phyloP scores from a whole-genome alignment of 2,888 invertebrate species.

The Margaritifera margaritifera region DNA sequence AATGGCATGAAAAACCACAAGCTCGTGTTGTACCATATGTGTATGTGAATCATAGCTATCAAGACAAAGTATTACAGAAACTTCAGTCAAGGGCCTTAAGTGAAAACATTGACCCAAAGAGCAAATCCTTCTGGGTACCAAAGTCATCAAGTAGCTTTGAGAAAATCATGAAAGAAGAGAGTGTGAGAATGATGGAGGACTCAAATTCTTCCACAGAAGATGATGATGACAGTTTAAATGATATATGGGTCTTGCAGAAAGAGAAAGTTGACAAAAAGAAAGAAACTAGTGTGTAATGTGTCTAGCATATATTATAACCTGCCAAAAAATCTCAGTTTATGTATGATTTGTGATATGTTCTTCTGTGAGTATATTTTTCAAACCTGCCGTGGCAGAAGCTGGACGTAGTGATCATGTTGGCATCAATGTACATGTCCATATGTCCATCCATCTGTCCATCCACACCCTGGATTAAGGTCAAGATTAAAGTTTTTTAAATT shows the following conservation, averaged over 20 bases:
- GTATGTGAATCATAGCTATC: conserved; percentile 66
- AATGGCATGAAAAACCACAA: conserved; percentile 44
- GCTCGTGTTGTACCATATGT: conserved; percentile 60
- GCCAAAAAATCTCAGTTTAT: too few relatives aligned
- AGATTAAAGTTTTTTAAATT: too few relatives aligned
- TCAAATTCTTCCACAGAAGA: conserved; percentile 50
- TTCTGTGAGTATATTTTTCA: too few relatives aligned
- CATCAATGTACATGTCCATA: too few relatives aligned
- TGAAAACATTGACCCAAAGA: conserved; percentile 48
- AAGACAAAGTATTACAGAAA: conserved; percentile 62
- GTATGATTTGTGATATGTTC: too few relatives aligned
- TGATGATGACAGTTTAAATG: conserved; percentile 57
- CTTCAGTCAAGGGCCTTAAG: conserved; percentile 54
- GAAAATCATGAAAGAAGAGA: conserved; percentile 37
- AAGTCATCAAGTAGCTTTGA: conserved; percentile 59
- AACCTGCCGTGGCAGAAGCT: too few relatives aligned
- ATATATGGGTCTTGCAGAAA: conserved; percentile 65
- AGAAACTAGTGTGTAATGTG: conserved; percentile 67
- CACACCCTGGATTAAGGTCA: too few relatives aligned
- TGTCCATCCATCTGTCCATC: too few relatives aligned
- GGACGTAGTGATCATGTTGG: too few relatives aligned
- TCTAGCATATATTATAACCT: not conserved
- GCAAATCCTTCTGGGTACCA: conserved; percentile 59
- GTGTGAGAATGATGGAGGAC: conserved; percentile 54
- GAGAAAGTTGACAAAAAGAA: conserved; percentile 61